Conservation (phyloP, 2,113 vertebrate genomes). For the Eidolon helvum region DNA sequence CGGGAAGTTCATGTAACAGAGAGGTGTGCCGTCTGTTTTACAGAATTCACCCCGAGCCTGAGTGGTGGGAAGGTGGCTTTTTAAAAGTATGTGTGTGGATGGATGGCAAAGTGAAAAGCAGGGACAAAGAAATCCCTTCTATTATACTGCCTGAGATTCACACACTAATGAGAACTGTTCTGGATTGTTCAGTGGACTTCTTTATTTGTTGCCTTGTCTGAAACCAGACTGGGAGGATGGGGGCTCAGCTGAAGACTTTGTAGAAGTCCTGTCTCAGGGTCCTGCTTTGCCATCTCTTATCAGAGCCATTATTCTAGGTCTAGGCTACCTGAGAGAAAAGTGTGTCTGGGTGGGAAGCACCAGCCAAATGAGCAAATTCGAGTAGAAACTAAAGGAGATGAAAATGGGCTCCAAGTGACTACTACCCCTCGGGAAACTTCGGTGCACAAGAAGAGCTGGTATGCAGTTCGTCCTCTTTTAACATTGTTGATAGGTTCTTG, state of each 20-base stretch:
- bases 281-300: conserved; percentile 71
- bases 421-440: background rate
- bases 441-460: background rate
- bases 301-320: conserved; percentile 62
- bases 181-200: conserved; percentile 73
- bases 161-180: conserved; percentile 68
- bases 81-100: conserved; percentile 63
- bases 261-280: conserved; percentile 51
- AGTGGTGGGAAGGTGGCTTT: conserved; percentile 35
- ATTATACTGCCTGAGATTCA: conserved; percentile 67
- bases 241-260: conserved; percentile 65
- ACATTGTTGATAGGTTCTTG: background rate
- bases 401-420: background rate
- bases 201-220: conserved; percentile 76
- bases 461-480: no score
- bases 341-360: background rate
- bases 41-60: conserved; percentile 22
- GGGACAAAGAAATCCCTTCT: conserved; percentile 70
- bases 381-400: conserved; percentile 1
- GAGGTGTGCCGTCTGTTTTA: conserved; percentile 55
- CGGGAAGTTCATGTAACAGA: conserved; percentile 49
- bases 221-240: conserved; percentile 36
- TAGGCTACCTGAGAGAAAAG: conserved; percentile 68
- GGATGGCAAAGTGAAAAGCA: conserved; percentile 69
- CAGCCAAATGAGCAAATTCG: background rate